Base-by-base conservation (phyloP, 2,888 invertebrate genomes). In the Troides helena region DNA sequence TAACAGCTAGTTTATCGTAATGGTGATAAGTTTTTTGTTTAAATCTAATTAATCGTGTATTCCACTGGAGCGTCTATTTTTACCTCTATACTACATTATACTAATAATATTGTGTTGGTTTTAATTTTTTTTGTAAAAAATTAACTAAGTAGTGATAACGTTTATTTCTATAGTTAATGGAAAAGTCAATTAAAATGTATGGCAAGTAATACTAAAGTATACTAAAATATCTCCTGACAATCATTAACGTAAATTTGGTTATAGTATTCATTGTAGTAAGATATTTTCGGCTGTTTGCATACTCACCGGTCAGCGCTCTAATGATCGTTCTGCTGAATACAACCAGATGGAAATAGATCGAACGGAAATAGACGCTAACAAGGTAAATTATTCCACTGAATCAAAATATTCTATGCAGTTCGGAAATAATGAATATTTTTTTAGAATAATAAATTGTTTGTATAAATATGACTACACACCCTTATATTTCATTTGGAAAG, bases 241-340 rank as follows among this genome's bases (percentile, higher is more conserved):
- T 4, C 5, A 39, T 60, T 12, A 64, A 67, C 56, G 60, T 14
- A 61, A 30, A 43, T 65, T 59, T 53, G 4, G 21, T 61, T 17
- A 18, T 59, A 57, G 43, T 57, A 50, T 63, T 63, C 46, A 23
- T 56, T 14, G 60, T 66, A 62, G 58, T 65, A 57, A 60, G 70
- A 66, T 78, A 78, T 77, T 77, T 75, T 74, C 62, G 65, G 68
- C 60, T 81, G 81, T 84, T 82, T 83, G 81, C 81, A 82, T 81
- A 76, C 63, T 18, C 25, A 59, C 66, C 73, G 81, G 81, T 78
- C 80, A 80, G 72, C 76, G 85, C 77, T 81, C 84, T 76, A 71
- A 73, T 65, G 71, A 74, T 68, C 71, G 68, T 60, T 57, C 43
- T 43, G 60, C 56, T 39, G n/a, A 56, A 56, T 23, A n/a, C n/a